Evolutionary conservation across 2,113 vertebrate species (phyloP), one percentile per base, ranked within the genome.

Genomic region (Clarias batrachus): DNA sequence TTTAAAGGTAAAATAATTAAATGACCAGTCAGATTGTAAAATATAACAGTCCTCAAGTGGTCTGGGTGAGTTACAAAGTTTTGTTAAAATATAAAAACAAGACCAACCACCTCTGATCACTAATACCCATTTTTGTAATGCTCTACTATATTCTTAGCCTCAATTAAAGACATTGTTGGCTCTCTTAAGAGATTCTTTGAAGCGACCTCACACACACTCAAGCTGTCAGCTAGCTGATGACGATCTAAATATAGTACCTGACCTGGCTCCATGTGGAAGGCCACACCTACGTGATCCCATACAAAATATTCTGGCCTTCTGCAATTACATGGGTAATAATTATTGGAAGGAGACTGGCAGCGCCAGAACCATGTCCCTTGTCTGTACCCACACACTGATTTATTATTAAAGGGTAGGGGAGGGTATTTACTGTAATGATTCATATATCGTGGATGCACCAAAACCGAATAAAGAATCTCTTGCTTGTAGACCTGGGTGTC

Each of bases 261-360:
- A 9, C 12, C 54, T 0, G 48, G 33, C 37, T 89, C 30, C 85
- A 89, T 85, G 54, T 89, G 82, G n/a, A 89, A 87, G 52, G 33
- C 82, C 57, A 84, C 52, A 7, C n/a, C 37, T 81, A 89, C 82
- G 17, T 89, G 27, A 82, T 89, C 88, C 88, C 88, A 89, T 63
- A 87, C 23, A 56, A 54, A 87, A 59, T 85, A 89, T 30, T 85
- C 19, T 7, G 21, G 11, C 13, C 9, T 4, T 23, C 3, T 48
- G 48, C 7, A 1, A 48, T 48, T 0, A 48, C 0, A 48, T 8
- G 48, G 48, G 48, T 48, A 48, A 48, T 48, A 48, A 7, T 8
- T 48, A 48, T 48, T 1, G 48, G 85, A 87, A 6, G 88, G 88
- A 59, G 88, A 79, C 77, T 89, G 88, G 80, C 88, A 87, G 9